A percentile compares a stretch with the other conserved stretches of the same genome.
phyloP scores from a whole-genome alignment of 2,888 invertebrate genomes.

The Dasypolia templi region DNA sequence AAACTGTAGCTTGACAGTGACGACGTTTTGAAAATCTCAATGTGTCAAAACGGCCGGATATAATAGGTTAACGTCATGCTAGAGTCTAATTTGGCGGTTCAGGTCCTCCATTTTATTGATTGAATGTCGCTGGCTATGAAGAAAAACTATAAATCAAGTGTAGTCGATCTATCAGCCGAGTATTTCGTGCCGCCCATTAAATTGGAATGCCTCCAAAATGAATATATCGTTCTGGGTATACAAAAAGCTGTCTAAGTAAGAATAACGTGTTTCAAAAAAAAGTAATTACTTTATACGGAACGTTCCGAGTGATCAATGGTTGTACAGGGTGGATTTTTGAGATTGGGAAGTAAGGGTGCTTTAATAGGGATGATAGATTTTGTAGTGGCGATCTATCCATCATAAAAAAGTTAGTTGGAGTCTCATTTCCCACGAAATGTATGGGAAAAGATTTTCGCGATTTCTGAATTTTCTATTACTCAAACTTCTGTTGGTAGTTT shows the following conservation, averaged over 20 bases:
- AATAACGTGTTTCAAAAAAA: slow-evolving; percentile 22
- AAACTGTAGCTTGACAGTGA: too few species aligned
- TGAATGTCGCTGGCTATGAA: slow-evolving; percentile 42
- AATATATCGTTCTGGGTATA: slow-evolving; percentile 45
- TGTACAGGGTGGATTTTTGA: too few species aligned
- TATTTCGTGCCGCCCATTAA: slow-evolving; percentile 30
- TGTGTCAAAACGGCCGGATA: neutral
- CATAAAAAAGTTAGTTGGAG: too few species aligned
- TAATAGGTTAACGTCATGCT: slow-evolving; percentile 9
- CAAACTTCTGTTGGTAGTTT: too few species aligned
- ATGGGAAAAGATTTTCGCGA: too few species aligned
- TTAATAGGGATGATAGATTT: too few species aligned
- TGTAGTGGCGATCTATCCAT: too few species aligned
- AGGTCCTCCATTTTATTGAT: slow-evolving; percentile 39
- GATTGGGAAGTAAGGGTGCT: too few species aligned
- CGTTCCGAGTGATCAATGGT: slow-evolving; percentile 17
- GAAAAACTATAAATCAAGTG: slow-evolving; percentile 59
- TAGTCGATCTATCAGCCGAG: slow-evolving; percentile 55
- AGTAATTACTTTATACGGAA: slow-evolving; percentile 10
- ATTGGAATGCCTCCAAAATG: slow-evolving; percentile 36
- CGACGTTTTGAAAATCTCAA: too few species aligned
- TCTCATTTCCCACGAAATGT: too few species aligned
- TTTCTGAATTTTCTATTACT: too few species aligned
- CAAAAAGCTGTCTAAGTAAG: slow-evolving; percentile 17
- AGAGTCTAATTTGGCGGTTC: slow-evolving; percentile 9